Conservation (phyloP, 1,140 invertebrate genomes). For the Apis laboriosa region DNA sequence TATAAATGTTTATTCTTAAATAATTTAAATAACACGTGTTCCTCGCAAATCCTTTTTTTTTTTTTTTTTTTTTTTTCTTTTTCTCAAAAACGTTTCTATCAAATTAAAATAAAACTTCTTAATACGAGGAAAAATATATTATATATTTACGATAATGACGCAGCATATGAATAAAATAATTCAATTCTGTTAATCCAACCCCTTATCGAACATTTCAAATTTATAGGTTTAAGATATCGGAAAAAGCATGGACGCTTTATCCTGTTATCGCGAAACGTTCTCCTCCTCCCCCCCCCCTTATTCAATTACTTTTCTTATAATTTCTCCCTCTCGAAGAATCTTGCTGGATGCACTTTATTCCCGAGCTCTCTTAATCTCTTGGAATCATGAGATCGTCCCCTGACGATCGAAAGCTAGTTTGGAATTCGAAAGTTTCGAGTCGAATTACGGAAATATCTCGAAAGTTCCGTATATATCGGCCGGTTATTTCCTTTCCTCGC, state of each 20-base stretch:
- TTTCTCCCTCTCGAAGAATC: neutral
- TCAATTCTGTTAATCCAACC: neutral
- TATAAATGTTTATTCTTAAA: too few relatives aligned
- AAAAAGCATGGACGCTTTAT: neutral
- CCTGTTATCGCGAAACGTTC: neutral
- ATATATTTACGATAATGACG: neutral
- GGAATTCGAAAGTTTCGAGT: constrained; percentile 11
- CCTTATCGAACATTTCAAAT: neutral
- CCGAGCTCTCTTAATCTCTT: neutral
- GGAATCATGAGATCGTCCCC: constrained; percentile 9
- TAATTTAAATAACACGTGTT: too few relatives aligned
- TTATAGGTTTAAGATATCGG: neutral
- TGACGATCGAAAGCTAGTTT: constrained; percentile 14
- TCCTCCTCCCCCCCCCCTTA: neutral
- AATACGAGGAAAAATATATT: too few relatives aligned
- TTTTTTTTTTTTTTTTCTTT: too few relatives aligned
- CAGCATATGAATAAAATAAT: neutral
- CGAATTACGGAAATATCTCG: constrained; percentile 16
- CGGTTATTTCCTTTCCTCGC: neutral
- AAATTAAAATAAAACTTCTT: too few relatives aligned
- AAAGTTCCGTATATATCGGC: neutral
- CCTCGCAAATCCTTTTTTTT: too few relatives aligned
- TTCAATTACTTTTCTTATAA: constrained; percentile 19
- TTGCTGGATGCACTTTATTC: constrained; percentile 1
- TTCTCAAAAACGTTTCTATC: too few relatives aligned